Percentiles rank a stretch among this genome's conserved stretches.
Conservation (phyloP, 2,113 vertebrate species). For the Phrynosoma blainvillii region DNA sequence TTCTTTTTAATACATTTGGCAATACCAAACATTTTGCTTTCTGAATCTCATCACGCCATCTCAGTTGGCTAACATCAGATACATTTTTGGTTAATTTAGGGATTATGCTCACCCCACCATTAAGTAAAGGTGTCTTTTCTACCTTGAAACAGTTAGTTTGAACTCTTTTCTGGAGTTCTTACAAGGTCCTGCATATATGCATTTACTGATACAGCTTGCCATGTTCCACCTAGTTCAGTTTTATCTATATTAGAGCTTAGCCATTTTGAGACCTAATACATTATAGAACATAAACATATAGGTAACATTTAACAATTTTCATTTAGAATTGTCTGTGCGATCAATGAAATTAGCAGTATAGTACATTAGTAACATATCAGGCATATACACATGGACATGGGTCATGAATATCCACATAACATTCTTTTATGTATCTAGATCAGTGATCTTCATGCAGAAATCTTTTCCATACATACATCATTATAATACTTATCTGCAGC, state of each 20-base stretch:
- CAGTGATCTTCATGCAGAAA: background rate
- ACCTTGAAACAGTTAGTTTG: conserved; percentile 34
- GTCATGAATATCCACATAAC: background rate
- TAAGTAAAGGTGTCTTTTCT: conserved; percentile 8
- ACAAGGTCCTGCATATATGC: background rate
- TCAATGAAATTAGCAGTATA: no score
- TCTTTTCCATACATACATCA: no score
- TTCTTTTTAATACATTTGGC: conserved; percentile 34
- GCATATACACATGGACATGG: background rate
- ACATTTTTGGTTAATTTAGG: background rate
- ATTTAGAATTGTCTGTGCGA: background rate
- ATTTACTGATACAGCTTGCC: background rate
- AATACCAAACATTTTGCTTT: conserved; percentile 25
- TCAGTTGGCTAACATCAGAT: background rate
- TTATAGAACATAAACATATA: background rate
- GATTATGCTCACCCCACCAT: conserved; percentile 47
- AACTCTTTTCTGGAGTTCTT: background rate
- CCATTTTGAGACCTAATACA: no score
- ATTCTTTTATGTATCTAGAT: no score
- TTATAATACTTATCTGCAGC: background rate
- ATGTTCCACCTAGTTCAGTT: background rate
- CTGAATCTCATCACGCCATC: conserved; percentile 19
- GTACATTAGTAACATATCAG: no score
- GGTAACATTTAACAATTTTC: background rate
- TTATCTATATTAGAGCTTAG: background rate